Conservation (phyloP, 2,797 vertebrate species). For the Anguilla marmorata region DNA sequence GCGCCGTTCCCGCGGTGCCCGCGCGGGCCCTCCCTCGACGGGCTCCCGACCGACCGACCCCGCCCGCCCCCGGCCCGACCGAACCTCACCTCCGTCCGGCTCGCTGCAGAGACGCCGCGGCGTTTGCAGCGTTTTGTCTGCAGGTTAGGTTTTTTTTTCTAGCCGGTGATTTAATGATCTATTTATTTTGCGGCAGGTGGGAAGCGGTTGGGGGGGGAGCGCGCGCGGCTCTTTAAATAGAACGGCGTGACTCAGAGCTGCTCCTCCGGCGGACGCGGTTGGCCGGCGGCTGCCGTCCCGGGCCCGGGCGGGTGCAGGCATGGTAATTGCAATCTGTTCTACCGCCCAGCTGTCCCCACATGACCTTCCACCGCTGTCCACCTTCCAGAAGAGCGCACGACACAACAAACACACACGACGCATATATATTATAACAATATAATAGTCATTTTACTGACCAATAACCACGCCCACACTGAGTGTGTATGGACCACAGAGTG, state of each 20-base stretch:
- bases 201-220: not conserved
- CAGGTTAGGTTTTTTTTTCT: not conserved
- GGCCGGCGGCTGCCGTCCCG: constrained; percentile 11
- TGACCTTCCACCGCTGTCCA: not conserved
- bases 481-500: not conserved
- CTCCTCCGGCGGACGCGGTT: constrained; percentile 7
- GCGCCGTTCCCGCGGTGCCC: too few species aligned
- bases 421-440: not conserved
- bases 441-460: not conserved
- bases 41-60: too few species aligned
- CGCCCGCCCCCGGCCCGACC: too few species aligned
- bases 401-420: not conserved
- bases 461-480: not conserved
- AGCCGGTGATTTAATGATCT: not conserved
- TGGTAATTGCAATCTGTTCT: constrained; percentile 31
- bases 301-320: constrained; percentile 17
- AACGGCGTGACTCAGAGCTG: not conserved
- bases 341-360: not conserved
- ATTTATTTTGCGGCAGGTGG: not conserved
- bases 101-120: too few species aligned
- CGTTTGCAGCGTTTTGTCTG: not conserved
- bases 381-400: not conserved
- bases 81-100: too few species aligned
- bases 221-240: not conserved
- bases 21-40: too few species aligned